phyloP scores from a whole-genome alignment of 1,140 invertebrate species.

The Penaeus vannamei region DNA sequence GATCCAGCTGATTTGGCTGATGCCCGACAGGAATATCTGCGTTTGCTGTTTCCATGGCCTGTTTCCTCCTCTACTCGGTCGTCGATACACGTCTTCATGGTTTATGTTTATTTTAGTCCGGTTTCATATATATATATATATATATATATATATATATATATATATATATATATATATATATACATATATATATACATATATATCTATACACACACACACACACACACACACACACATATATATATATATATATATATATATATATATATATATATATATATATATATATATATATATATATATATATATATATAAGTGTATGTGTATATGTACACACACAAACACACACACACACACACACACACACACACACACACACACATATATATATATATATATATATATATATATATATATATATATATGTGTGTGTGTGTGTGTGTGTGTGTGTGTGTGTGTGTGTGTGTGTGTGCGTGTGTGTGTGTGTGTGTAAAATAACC shows the following conservation, averaged over 20 bases:
- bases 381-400: not conserved
- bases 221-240: not conserved
- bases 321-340: not conserved
- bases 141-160: not conserved
- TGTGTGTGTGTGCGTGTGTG: not conserved
- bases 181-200: not conserved
- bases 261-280: not conserved
- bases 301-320: not conserved
- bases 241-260: not conserved
- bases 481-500: no score
- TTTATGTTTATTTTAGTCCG: no score
- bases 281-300: not conserved
- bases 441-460: conserved; percentile 1
- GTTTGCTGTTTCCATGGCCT: no score
- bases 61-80: no score
- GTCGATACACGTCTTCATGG: no score
- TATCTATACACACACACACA: not conserved
- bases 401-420: not conserved
- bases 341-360: not conserved
- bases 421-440: not conserved
- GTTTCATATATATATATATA: not conserved
- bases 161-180: not conserved
- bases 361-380: no score
- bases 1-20: no score
- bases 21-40: no score